Base-by-base conservation (phyloP, 2,888 invertebrate genomes). In the Apamea monoglypha region DNA sequence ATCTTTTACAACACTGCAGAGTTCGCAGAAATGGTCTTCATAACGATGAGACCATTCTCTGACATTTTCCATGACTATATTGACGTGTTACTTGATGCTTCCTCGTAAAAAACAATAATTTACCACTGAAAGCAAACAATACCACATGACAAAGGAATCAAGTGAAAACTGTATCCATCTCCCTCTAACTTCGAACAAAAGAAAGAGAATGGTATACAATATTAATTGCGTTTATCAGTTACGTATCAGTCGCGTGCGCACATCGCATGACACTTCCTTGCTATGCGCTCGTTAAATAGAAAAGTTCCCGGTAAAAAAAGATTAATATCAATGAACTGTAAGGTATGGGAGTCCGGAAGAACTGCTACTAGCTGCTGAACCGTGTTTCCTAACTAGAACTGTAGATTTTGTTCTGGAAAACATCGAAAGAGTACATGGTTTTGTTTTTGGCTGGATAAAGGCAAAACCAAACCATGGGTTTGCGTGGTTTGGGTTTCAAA, bases 181-280 rank as follows among this genome's bases (percentile, higher is more conserved):
- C 81, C 1, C n/a, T 78, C 56, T 16, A 70, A 32, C 4, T 4
- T 2, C 12, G 16, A 36, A 61, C 12, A 73, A 47, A 74, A 83
- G 44, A 79, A 40, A 78, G 72, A 50, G 63, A 76, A 29, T 21
- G 10, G 5, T 40, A 21, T n/a, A 70, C 12, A 25, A 64, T n/a
- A 80, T 63, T 64, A 67, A 76, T 74, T 66, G 63, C 75, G 44
- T 77, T 50, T 56, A 77, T 78, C 21, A 70, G 82, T 82, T 82
- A 79, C 67, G 76, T 74, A 76, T 68, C 44, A 81, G 63, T 87
- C 71, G 88, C 88, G 88, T 89, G 90, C 72, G 74, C 82, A 47
- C 67, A 53, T 75, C 44, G 77, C 83, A 80, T 80, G 83, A 81
- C 82, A 83, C 75, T 89, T 85, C 88, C 87, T 89, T 68, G n/a